Percentiles rank a stretch among this genome's conserved stretches.
Evolutionary conservation across 2,888 invertebrate genomes (phyloP).

Genomic region (Drosophila nr. perissopoda): DNA sequence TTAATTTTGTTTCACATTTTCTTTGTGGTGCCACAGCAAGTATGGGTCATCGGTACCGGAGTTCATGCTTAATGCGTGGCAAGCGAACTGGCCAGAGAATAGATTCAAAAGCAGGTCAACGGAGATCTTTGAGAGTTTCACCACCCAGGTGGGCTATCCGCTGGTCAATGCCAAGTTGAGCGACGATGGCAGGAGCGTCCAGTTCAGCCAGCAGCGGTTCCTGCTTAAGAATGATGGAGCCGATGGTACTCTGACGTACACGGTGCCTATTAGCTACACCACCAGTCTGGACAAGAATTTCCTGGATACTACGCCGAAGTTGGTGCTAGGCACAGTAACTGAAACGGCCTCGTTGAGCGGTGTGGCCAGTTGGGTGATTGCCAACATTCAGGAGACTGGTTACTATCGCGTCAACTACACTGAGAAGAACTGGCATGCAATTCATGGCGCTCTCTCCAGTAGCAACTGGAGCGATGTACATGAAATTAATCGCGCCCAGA

Average conservation of each 20-base stretch:
- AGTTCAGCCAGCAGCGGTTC: slow-evolving; percentile 81
- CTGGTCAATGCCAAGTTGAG: slow-evolving; percentile 86
- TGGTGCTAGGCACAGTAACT: slow-evolving; percentile 52
- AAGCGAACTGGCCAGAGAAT: slow-evolving; percentile 75
- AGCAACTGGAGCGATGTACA: slow-evolving; percentile 85
- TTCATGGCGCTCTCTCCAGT: slow-evolving; percentile 52
- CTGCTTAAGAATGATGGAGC: slow-evolving; percentile 72
- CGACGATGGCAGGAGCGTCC: slow-evolving; percentile 45
- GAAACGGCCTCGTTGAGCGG: slow-evolving; percentile 1
- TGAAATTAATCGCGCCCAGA: slow-evolving; percentile 90
- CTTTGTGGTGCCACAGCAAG: slow-evolving; percentile 45
- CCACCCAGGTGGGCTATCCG: slow-evolving; percentile 89
- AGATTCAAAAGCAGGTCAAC: slow-evolving; percentile 70
- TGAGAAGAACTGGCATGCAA: slow-evolving; percentile 86
- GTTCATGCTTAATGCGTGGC: slow-evolving; percentile 86
- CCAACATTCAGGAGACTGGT: slow-evolving; percentile 82
- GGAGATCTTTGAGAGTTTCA: slow-evolving; percentile 86
- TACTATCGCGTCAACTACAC: slow-evolving; percentile 90
- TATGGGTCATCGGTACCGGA: slow-evolving; percentile 84
- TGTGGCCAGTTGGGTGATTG: slow-evolving; percentile 75
- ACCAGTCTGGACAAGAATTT: slow-evolving; percentile 70
- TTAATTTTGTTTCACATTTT: background rate
- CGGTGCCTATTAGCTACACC: slow-evolving; percentile 82
- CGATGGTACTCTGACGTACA: slow-evolving; percentile 64
- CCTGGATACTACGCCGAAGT: slow-evolving; percentile 61